phyloP scores from a whole-genome alignment of 2,113 vertebrate genomes.

The Oreochromis tanganicae region DNA sequence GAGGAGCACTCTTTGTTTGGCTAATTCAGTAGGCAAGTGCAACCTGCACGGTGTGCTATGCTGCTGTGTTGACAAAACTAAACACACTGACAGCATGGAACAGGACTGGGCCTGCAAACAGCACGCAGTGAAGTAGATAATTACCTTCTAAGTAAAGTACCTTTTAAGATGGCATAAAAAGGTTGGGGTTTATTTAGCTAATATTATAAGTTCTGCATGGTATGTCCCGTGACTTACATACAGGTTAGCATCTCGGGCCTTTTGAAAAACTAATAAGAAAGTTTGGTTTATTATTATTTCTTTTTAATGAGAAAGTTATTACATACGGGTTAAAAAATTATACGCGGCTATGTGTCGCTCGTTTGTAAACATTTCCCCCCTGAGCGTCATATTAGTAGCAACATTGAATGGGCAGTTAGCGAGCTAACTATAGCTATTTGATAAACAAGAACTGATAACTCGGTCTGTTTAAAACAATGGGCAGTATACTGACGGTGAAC shows the following conservation, averaged over 20 bases:
- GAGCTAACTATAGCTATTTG: not conserved
- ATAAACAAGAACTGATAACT: not conserved
- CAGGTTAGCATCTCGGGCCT: not conserved
- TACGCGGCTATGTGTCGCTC: accelerated
- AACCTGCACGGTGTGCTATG: not conserved
- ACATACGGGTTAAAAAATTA: accelerated
- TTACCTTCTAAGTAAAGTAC: not conserved
- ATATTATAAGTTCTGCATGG: not conserved
- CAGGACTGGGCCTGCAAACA: not conserved
- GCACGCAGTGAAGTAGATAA: not conserved
- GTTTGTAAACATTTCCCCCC: not conserved
- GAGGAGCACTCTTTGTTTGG: constrained; percentile 29
- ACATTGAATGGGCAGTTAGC: not conserved
- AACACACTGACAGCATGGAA: not conserved
- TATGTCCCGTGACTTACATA: not conserved
- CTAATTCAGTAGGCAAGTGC: not conserved
- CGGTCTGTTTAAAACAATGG: not conserved
- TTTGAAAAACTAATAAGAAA: not conserved
- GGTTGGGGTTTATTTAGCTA: not conserved
- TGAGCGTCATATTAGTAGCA: not conserved
- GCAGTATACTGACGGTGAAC: accelerated
- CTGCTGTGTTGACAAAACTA: constrained; percentile 31
- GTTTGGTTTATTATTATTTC: not conserved
- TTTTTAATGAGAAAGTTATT: not conserved
- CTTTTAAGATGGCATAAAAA: not conserved